Conservation (phyloP, 2,797 vertebrate species). For the Onychomys arenicola region DNA sequence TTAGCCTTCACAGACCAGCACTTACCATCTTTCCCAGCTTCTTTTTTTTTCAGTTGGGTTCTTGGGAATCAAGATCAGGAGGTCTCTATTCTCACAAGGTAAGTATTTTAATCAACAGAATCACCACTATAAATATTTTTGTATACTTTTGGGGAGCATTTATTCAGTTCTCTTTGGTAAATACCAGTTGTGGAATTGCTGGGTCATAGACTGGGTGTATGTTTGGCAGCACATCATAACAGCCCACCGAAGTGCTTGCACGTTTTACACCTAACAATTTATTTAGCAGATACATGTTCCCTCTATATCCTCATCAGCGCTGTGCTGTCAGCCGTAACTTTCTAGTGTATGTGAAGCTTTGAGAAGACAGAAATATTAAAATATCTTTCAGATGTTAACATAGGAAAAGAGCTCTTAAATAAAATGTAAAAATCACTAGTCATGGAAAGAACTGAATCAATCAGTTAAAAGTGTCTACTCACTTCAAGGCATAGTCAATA, state of each 20-base stretch:
- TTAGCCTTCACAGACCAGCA: background rate
- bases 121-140: background rate
- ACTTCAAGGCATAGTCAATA: background rate
- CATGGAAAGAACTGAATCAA: background rate
- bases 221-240: background rate
- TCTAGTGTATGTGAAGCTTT: background rate
- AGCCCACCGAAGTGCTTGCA: background rate
- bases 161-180: constrained; percentile 27
- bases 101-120: background rate
- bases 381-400: background rate
- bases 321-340: constrained; percentile 6
- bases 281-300: background rate
- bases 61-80: background rate
- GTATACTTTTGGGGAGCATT: background rate
- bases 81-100: background rate
- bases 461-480: background rate
- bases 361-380: background rate
- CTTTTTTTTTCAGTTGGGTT: background rate
- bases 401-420: constrained; percentile 3
- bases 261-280: background rate
- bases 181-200: constrained; percentile 1
- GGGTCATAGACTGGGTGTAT: background rate
- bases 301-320: background rate
- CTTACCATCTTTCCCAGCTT: background rate
- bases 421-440: background rate